Percentiles rank a stretch among this genome's conserved stretches.
Evolutionary conservation across 2,797 vertebrate species (phyloP).

Genomic region (Neosalanx taihuensis): DNA sequence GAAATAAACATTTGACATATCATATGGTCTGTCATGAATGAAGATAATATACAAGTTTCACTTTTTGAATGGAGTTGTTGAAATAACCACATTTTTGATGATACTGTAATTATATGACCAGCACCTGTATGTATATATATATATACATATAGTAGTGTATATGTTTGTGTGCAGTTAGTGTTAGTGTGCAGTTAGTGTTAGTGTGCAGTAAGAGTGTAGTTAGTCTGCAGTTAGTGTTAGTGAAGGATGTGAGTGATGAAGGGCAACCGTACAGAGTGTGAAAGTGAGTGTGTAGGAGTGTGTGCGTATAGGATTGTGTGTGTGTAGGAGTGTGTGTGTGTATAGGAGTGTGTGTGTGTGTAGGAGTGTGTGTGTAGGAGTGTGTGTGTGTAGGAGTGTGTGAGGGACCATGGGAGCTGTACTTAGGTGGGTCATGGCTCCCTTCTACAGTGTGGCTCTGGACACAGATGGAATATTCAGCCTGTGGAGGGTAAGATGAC

Average conservation of each 20-base stretch:
- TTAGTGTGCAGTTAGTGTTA: too few species aligned
- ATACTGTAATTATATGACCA: too few species aligned
- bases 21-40: too few species aligned
- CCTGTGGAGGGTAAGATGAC: constrained; percentile 56
- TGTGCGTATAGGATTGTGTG: background rate
- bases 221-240: background rate
- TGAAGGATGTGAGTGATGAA: background rate
- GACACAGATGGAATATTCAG: constrained; percentile 31
- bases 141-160: constrained; percentile 18
- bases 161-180: background rate
- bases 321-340: constrained; percentile 16
- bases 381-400: constrained; percentile 19
- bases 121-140: too few species aligned
- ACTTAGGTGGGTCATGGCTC: constrained; percentile 59
- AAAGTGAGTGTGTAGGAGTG: background rate
- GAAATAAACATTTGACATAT: too few species aligned
- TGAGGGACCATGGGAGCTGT: constrained; percentile 56
- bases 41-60: too few species aligned
- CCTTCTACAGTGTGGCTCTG: constrained; percentile 44
- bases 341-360: background rate
- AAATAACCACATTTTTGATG: too few species aligned
- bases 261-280: background rate
- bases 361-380: background rate
- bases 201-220: too few species aligned
- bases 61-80: too few species aligned